Conservation (phyloP, 2,113 vertebrate genomes). For the Heterotis niloticus region DNA sequence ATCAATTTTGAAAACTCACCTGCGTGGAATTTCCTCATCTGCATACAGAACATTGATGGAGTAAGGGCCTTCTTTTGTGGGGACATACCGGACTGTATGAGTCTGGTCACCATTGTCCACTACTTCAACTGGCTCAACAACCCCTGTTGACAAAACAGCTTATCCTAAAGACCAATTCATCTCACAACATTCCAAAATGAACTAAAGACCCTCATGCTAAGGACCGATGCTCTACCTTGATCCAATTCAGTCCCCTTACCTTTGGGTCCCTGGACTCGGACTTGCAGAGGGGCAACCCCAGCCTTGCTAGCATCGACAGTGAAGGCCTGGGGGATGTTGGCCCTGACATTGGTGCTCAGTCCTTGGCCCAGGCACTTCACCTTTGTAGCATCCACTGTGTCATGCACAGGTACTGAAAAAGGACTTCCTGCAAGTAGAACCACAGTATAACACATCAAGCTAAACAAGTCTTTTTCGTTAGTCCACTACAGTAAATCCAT, state of each 20-base stretch:
- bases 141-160: constrained; percentile 49
- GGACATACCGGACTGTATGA: constrained; percentile 69
- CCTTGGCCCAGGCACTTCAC: constrained; percentile 66
- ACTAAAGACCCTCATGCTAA: background rate
- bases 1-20: constrained; percentile 59
- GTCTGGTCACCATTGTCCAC: constrained; percentile 72
- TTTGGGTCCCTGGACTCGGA: constrained; percentile 85
- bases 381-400: constrained; percentile 74
- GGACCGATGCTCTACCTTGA: background rate
- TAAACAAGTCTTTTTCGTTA: background rate
- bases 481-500: background rate
- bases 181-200: background rate
- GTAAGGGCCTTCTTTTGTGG: constrained; percentile 76
- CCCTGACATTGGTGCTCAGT: constrained; percentile 67
- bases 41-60: constrained; percentile 71
- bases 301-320: constrained; percentile 68
- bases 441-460: background rate
- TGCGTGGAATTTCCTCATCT: constrained; percentile 80
- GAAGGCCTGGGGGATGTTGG: constrained; percentile 64
- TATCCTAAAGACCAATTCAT: constrained; percentile 10
- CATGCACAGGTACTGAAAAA: constrained; percentile 82
- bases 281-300: constrained; percentile 71
- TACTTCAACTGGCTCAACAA: constrained; percentile 67
- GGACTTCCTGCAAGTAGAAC: constrained; percentile 72
- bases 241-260: constrained; percentile 56